phyloP scores from a whole-genome alignment of 2,888 invertebrate genomes.

The Erebia palarica region DNA sequence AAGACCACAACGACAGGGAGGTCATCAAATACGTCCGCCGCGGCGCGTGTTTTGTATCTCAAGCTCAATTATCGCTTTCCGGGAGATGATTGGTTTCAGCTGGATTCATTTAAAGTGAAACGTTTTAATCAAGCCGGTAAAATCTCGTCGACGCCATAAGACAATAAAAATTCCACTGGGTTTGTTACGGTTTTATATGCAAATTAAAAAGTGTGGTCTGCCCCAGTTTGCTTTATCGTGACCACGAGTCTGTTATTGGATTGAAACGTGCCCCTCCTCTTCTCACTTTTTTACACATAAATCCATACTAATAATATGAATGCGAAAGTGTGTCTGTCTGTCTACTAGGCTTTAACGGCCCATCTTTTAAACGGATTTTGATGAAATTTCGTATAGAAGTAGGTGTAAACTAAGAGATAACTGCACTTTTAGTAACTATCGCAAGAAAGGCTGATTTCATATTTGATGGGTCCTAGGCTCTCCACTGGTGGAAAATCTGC shows the following conservation, averaged over 20 bases:
- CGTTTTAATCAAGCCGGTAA: conserved; percentile 22
- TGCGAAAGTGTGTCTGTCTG: no score
- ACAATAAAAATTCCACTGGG: conserved; percentile 7
- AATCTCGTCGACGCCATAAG: conserved; percentile 6
- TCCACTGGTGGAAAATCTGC: no score
- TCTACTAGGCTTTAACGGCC: no score
- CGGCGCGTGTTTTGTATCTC: not conserved
- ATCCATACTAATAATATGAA: no score
- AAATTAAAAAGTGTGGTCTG: not conserved
- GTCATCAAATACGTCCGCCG: not conserved
- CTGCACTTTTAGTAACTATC: no score
- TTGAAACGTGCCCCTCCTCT: not conserved
- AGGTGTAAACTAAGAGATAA: no score
- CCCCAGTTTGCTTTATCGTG: not conserved
- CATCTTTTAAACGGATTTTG: no score
- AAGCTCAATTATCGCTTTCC: not conserved
- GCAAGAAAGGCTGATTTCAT: no score
- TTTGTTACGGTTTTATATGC: conserved; percentile 1
- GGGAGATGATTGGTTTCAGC: conserved; percentile 12
- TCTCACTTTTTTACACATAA: not conserved
- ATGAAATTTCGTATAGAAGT: no score
- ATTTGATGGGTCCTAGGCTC: no score
- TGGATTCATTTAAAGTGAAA: conserved; percentile 23
- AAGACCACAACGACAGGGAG: no score
- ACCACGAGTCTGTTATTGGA: not conserved